phyloP scores from a whole-genome alignment of 2,888 invertebrate genomes.

The Ypsolopha scabrella region DNA sequence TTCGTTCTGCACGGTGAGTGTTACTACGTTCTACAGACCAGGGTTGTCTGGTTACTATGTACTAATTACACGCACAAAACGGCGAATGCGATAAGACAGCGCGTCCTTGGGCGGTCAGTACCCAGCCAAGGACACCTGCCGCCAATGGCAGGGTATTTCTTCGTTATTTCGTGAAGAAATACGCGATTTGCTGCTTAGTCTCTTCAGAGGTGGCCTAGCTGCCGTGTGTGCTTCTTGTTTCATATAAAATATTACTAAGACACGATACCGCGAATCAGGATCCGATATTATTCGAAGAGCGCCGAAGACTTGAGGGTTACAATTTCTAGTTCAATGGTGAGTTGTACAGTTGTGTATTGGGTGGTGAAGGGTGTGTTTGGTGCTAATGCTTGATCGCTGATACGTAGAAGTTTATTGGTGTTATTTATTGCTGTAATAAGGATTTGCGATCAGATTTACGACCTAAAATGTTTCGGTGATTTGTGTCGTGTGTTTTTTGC shows the following conservation, averaged over 20 bases:
- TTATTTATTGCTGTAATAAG: too few relatives aligned
- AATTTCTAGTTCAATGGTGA: slow-evolving; percentile 36
- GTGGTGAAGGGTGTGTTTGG: not conserved
- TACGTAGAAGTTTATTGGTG: too few relatives aligned
- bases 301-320: slow-evolving; percentile 47
- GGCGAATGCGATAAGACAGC: slow-evolving; percentile 28
- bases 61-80: slow-evolving; percentile 50
- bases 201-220: slow-evolving; percentile 39
- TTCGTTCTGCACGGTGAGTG: too few relatives aligned
- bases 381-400: not conserved
- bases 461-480: not conserved
- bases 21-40: not conserved
- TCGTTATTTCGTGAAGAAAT: not conserved
- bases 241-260: slow-evolving; percentile 12
- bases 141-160: slow-evolving; percentile 11
- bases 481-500: not conserved
- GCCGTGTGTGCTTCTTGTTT: slow-evolving; percentile 27
- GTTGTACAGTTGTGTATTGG: slow-evolving; percentile 14
- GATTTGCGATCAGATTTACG: too few relatives aligned
- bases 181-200: slow-evolving; percentile 32
- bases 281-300: slow-evolving; percentile 47
- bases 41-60: slow-evolving; percentile 19
- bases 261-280: slow-evolving; percentile 52
- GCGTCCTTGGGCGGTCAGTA: slow-evolving; percentile 59
- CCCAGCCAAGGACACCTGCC: slow-evolving; percentile 47